A percentile compares a stretch with the other conserved stretches of the same genome.
phyloP scores from a whole-genome alignment of 2,888 invertebrate genomes.

The Ceriagrion tenellum region DNA sequence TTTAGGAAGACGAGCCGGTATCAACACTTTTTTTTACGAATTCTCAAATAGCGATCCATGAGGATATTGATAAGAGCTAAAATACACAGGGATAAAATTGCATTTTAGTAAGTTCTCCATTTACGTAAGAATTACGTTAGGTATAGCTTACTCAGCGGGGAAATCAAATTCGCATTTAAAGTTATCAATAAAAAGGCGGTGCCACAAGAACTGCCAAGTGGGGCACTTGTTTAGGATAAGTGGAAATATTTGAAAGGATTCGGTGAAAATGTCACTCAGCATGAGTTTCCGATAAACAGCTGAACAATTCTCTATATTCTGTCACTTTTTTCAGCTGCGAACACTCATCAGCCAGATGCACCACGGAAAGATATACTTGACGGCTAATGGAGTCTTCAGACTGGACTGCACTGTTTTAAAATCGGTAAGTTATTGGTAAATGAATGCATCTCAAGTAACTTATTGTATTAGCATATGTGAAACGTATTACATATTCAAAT shows the following conservation, averaged over 20 bases:
- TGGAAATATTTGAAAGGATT: neutral
- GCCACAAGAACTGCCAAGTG: neutral
- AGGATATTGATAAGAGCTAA: too few species aligned
- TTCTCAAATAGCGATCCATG: too few species aligned
- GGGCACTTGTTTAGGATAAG: neutral
- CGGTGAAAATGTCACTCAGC: neutral
- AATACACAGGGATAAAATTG: too few species aligned
- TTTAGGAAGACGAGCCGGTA: too few species aligned
- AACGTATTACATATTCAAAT: too few species aligned
- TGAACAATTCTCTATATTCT: neutral
- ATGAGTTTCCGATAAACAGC: neutral
- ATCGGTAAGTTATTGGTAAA: neutral
- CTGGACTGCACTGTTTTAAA: neutral
- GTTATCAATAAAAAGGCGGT: neutral
- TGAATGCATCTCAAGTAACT: too few species aligned
- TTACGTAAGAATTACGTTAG: neutral
- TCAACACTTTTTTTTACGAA: too few species aligned
- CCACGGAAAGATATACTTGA: neutral
- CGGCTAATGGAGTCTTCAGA: neutral
- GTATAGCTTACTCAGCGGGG: fast-evolving
- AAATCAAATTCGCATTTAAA: neutral
- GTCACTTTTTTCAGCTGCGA: neutral
- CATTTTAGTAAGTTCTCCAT: too few species aligned
- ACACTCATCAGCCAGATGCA: neutral
- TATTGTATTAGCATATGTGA: too few species aligned